Evolutionary conservation across 1,140 invertebrate genomes (phyloP).

Genomic region (Caerostris extrusa): DNA sequence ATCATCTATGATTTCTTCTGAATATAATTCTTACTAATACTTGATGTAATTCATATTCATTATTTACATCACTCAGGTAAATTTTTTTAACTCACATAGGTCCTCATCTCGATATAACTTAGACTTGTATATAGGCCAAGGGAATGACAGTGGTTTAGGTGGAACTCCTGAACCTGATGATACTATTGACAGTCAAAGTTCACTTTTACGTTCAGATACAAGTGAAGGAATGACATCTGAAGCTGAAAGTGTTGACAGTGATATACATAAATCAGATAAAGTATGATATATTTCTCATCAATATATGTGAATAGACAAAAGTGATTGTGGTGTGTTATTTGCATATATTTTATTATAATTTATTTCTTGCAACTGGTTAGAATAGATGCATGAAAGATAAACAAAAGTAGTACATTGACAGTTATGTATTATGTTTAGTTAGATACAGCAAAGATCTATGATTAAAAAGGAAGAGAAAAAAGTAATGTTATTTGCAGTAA

Average conservation of each 20-base stretch:
- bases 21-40: background rate
- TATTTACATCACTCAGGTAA: background rate
- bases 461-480: too few relatives aligned
- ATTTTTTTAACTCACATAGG: background rate
- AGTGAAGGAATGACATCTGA: slow-evolving; percentile 75
- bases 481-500: too few relatives aligned
- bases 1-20: background rate
- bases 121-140: slow-evolving; percentile 70
- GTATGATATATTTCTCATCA: slow-evolving; percentile 14
- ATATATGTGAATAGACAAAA: too few relatives aligned
- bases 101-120: slow-evolving; percentile 58
- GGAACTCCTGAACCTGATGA: slow-evolving; percentile 73
- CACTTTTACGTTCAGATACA: slow-evolving; percentile 59
- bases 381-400: too few relatives aligned
- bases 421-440: too few relatives aligned
- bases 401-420: too few relatives aligned
- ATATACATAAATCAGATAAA: slow-evolving; percentile 69
- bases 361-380: background rate
- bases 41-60: background rate
- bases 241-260: slow-evolving; percentile 69
- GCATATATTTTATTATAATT: background rate
- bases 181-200: slow-evolving; percentile 41
- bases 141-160: slow-evolving; percentile 71
- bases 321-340: too few relatives aligned
- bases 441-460: too few relatives aligned